These are phyloP conservation scores for Drosophila busckii DNA, from an alignment of 1,140 invertebrate genomes.

Conservation along the genomic window DNA sequence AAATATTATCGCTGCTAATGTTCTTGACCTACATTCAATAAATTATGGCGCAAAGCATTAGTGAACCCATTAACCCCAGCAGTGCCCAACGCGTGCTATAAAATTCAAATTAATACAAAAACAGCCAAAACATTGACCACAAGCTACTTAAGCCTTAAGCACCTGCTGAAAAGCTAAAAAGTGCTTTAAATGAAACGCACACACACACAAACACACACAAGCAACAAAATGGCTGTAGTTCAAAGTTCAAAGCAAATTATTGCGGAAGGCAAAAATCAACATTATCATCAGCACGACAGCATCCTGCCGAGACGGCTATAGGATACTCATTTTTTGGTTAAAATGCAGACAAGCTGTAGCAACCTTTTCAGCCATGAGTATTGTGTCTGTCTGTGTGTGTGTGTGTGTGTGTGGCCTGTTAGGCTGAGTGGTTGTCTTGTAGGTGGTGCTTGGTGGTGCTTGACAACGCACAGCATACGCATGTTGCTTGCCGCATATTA, in stretches of 20 bases:
- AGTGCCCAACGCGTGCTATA: too few relatives aligned
- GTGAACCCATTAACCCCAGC: too few relatives aligned
- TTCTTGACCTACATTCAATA: too few relatives aligned
- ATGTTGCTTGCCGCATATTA: slow-evolving; percentile 71
- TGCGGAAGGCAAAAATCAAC: slow-evolving; percentile 75
- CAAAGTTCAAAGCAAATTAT: slow-evolving; percentile 73
- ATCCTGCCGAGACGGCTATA: slow-evolving; percentile 50
- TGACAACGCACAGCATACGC: slow-evolving; percentile 40
- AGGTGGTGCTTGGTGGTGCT: slow-evolving; percentile 14
- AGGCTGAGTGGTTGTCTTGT: background rate
- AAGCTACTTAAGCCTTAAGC: slow-evolving; percentile 38
- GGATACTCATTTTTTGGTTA: slow-evolving; percentile 54
- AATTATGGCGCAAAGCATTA: too few relatives aligned
- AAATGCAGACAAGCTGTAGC: slow-evolving; percentile 52
- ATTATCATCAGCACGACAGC: slow-evolving; percentile 63
- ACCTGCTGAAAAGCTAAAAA: slow-evolving; percentile 48
- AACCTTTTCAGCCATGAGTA: too few relatives aligned
- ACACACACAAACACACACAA: slow-evolving; percentile 33
- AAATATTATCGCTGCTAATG: too few relatives aligned
- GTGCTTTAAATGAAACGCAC: slow-evolving; percentile 37
- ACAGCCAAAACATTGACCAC: slow-evolving; percentile 15
- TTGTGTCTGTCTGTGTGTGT: slow-evolving; percentile 10
- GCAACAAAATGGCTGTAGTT: background rate
- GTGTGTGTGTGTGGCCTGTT: slow-evolving; percentile 5
- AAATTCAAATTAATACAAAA: slow-evolving; percentile 29